phyloP scores from a whole-genome alignment of 2,888 invertebrate species.

The Hypolimnas misippus region DNA sequence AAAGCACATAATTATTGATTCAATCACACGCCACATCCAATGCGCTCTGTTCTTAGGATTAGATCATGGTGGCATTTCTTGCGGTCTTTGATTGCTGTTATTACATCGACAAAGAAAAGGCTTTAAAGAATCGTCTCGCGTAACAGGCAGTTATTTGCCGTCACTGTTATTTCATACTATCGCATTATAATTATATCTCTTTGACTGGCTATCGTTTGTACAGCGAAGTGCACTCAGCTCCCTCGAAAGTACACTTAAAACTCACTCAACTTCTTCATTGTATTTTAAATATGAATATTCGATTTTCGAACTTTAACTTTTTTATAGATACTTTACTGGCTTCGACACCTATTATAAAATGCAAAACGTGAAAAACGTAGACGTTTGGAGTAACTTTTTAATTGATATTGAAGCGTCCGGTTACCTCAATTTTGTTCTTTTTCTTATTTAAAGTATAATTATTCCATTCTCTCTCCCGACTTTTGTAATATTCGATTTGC shows the following conservation, averaged over 20 bases:
- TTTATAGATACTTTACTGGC: not conserved
- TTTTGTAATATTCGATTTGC: too few species aligned
- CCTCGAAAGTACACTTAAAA: slow-evolving; percentile 12
- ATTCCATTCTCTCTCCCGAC: too few species aligned
- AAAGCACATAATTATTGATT: not conserved
- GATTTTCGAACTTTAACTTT: not conserved
- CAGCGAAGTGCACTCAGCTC: slow-evolving; percentile 22
- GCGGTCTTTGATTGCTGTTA: slow-evolving; percentile 27
- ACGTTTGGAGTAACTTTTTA: not conserved
- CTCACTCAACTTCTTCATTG: slow-evolving; percentile 15
- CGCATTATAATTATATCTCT: slow-evolving; percentile 25
- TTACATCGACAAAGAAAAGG: slow-evolving; percentile 18
- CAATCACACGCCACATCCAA: not conserved
- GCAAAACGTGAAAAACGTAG: not conserved
- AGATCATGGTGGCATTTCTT: slow-evolving; percentile 16
- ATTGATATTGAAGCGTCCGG: not conserved
- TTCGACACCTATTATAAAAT: not conserved
- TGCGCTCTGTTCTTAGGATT: not conserved
- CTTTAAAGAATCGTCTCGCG: slow-evolving; percentile 25
- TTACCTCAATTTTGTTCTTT: not conserved
- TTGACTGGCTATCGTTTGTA: slow-evolving; percentile 27
- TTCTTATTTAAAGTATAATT: too few species aligned
- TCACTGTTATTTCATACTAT: slow-evolving; percentile 28
- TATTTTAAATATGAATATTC: not conserved
- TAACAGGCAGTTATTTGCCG: slow-evolving; percentile 30